Evolutionary conservation across 2,113 vertebrate species (phyloP).

Genomic region (Capricornis sumatraensis): DNA sequence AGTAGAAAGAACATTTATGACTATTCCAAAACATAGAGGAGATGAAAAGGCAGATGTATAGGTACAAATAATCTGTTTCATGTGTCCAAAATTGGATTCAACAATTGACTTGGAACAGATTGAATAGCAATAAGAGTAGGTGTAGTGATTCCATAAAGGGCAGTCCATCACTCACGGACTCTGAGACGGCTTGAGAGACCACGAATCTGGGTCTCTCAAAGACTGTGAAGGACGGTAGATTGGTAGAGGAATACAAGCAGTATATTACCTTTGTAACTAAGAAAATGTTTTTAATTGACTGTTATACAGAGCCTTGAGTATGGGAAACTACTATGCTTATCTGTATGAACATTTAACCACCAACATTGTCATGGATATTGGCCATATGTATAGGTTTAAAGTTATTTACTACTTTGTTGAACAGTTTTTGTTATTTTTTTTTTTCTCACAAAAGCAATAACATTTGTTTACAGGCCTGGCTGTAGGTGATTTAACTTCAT

Average conservation of each 20-base stretch:
- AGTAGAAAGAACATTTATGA: background rate
- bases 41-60: background rate
- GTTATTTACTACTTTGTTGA: background rate
- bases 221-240: background rate
- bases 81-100: background rate
- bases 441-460: background rate
- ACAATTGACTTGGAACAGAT: background rate
- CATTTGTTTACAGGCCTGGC: background rate
- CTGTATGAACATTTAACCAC: background rate
- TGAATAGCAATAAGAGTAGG: background rate
- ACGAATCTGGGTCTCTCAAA: background rate
- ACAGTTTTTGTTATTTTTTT: background rate
- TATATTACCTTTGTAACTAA: background rate
- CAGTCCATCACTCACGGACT: background rate
- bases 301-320: background rate
- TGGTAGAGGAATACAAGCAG: rapidly evolving
- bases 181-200: background rate
- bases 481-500: background rate
- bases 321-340: background rate
- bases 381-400: background rate
- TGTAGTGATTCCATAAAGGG: background rate
- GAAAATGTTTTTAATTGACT: background rate
- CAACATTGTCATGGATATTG: background rate
- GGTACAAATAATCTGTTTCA: background rate
- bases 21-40: background rate